Conservation (phyloP, 92 coral and sea anemone species). For the Phymanthus crucifer region DNA sequence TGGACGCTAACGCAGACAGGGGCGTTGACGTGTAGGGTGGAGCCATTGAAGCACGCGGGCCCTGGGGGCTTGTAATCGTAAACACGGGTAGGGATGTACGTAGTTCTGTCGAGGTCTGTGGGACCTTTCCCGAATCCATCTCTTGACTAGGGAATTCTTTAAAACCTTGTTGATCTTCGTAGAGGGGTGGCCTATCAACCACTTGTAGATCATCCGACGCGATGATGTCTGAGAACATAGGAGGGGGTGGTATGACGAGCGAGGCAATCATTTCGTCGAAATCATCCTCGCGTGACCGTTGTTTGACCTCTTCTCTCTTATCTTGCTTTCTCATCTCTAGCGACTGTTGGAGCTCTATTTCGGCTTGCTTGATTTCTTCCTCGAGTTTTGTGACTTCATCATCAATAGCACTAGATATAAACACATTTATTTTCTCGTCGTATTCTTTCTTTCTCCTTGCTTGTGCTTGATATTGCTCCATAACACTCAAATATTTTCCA, state of each 20-base stretch:
- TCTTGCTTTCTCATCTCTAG: not conserved
- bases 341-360: not conserved
- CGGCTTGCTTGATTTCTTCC: conserved; percentile 1
- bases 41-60: not conserved
- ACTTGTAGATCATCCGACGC: not conserved
- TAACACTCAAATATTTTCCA: not conserved
- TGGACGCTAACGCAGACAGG: conserved; percentile 6
- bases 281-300: not conserved
- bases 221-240: not conserved
- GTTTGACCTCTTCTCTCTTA: not conserved
- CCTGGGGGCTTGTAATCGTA: not conserved
- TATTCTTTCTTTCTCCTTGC: not conserved
- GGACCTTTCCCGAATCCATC: not conserved
- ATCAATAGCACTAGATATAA: not conserved
- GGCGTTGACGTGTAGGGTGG: conserved; percentile 9
- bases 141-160: conserved; percentile 4
- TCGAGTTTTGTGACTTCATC: conserved; percentile 6
- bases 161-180: conserved; percentile 1
- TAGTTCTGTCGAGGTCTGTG: not conserved
- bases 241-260: conserved; percentile 15
- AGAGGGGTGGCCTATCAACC: conserved; percentile 5
- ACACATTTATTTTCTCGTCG: not conserved
- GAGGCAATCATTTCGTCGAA: not conserved
- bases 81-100: not conserved
- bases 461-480: conserved; percentile 1